These are phyloP conservation scores for Oscheius sp. DNA, from an alignment of 1,140 invertebrate genomes.

Conservation along the genomic window DNA sequence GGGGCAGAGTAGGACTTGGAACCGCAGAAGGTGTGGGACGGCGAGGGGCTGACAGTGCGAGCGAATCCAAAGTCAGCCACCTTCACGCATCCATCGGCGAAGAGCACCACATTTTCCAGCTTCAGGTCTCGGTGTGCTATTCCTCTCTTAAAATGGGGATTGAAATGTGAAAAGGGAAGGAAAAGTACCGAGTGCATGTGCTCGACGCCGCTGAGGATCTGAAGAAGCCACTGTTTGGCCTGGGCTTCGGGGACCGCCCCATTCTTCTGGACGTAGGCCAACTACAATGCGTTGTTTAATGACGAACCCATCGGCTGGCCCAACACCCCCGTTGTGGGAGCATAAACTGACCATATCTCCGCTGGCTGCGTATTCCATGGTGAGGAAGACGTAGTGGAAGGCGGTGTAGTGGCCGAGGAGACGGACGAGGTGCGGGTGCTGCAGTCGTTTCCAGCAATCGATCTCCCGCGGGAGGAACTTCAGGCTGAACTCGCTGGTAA, in stretches of 20 bases:
- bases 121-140: constrained; percentile 35
- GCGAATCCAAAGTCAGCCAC: constrained; percentile 39
- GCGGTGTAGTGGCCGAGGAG: constrained; percentile 13
- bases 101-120: constrained; percentile 35
- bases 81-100: constrained; percentile 15
- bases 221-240: constrained; percentile 13
- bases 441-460: constrained; percentile 29
- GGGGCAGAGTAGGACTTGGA: constrained; percentile 71
- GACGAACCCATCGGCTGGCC: no score
- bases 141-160: background rate
- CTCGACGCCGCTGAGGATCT: constrained; percentile 23
- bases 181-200: constrained; percentile 22
- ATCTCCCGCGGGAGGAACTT: constrained; percentile 37
- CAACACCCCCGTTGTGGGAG: no score
- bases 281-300: background rate
- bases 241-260: background rate
- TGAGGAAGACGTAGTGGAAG: constrained; percentile 8
- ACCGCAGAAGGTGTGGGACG: constrained; percentile 65
- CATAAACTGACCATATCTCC: background rate
- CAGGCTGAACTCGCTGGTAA: background rate
- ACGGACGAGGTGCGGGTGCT: constrained; percentile 9
- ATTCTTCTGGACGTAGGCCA: background rate
- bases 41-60: background rate
- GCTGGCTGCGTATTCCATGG: constrained; percentile 11
- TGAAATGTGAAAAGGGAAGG: background rate